Percentiles rank a stretch among this genome's conserved stretches.
phyloP scores from a whole-genome alignment of 2,797 vertebrate genomes.

The Aeoliscus strigatus region DNA sequence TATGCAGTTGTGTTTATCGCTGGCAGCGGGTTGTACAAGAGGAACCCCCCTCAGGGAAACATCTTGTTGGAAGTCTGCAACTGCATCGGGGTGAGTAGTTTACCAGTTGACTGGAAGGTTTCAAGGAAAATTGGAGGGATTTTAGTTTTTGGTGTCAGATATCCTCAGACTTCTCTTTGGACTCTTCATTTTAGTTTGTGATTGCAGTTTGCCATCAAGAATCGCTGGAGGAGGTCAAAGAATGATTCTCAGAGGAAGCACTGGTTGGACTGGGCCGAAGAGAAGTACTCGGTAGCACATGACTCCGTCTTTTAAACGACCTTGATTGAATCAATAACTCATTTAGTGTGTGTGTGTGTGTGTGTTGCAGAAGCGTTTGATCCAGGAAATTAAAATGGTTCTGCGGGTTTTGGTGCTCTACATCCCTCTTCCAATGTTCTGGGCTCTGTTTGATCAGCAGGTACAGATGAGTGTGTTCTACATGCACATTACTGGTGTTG shows the following conservation, averaged over 20 bases:
- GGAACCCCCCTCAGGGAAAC: constrained; percentile 86
- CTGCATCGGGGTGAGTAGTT: constrained; percentile 89
- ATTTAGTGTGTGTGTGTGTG: constrained; percentile 12
- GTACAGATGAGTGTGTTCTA: constrained; percentile 50
- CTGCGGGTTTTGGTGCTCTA: constrained; percentile 89
- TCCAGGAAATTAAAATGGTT: constrained; percentile 91
- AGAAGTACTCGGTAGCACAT: constrained; percentile 83
- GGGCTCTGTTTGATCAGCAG: constrained; percentile 98
- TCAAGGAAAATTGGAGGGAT: no score
- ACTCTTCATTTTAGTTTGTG: neutral
- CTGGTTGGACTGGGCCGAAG: constrained; percentile 96
- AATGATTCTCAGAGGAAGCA: constrained; percentile 75
- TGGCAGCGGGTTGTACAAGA: constrained; percentile 88
- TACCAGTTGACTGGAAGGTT: no score
- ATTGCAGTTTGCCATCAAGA: constrained; percentile 86
- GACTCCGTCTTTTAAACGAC: neutral
- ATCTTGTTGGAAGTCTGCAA: constrained; percentile 83
- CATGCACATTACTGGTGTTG: no score
- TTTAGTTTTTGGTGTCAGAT: no score
- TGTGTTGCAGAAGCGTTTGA: constrained; percentile 83
- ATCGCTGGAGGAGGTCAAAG: constrained; percentile 75
- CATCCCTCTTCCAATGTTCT: constrained; percentile 96
- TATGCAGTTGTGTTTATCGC: constrained; percentile 86
- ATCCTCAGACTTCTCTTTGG: neutral
- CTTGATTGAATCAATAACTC: neutral